Evolutionary conservation across 2,888 invertebrate genomes (phyloP), one percentile per base, ranked within the genome.

Genomic region (Axea sp.): DNA sequence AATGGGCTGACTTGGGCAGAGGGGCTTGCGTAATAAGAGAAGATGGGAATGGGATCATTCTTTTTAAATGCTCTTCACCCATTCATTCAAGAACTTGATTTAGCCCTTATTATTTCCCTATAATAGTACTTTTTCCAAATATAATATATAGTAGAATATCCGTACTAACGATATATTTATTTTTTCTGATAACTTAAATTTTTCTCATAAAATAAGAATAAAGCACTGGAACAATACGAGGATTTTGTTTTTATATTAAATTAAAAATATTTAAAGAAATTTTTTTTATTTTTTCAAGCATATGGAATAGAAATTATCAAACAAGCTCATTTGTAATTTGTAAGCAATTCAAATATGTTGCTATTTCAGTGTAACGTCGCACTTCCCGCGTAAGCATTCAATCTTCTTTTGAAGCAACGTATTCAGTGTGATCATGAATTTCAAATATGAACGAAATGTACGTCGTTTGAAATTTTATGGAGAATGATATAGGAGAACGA

Each of bases 371-470:
- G 73, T 43, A 41, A 51, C 26, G 43, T 62, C 57, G 31, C 62
- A 62, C 49, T 57, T 43, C 9, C 49, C 17, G 41, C 26, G 19
- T 55, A 35, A 49, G 62, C 37, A 67, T 68, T 73, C 73, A 51
- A 73, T 73, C 68, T 75, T 55, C 41, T 67, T 67, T 71, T 62
- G 51, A 62, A 55, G 57, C 26, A 55, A 68, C 57, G 43, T 45
- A 75, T 69, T 75, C 69, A 41, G 49, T 33, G 35, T 64, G 68
- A 73, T 64, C 68, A 75, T 75, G 69, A 73, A 75, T 75, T 75
- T 75, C 55, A 75, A 75, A 57, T 75, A 26, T 37, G 68, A 51
- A 57, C 43, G 57, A 73, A 73, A 73, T 68, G 62, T 51, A 73
- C 24, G 64, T 73, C 62, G 68, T 64, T 73, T 57, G 51, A 68